Percentiles rank a stretch among this genome's conserved stretches.
Conservation (phyloP, 2,113 vertebrate genomes). For the Carassius gibelio region DNA sequence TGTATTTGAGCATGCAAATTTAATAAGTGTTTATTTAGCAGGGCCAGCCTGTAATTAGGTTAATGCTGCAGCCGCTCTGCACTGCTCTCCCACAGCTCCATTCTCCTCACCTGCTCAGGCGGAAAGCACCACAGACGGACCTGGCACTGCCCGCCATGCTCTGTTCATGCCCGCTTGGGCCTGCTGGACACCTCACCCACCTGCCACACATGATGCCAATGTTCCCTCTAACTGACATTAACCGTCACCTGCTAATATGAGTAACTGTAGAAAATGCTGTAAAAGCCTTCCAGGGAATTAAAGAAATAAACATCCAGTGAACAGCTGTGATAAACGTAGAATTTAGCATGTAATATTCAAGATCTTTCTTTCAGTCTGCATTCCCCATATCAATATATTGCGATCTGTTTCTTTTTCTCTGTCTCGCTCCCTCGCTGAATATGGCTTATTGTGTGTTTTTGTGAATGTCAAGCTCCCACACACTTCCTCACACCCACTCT, state of each 20-base stretch:
- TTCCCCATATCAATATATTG: conserved; percentile 5
- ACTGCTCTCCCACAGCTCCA: conserved; percentile 55
- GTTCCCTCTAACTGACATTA: conserved; percentile 45
- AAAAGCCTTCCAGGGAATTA: not conserved
- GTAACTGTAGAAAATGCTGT: not conserved
- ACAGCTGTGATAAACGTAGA: not conserved
- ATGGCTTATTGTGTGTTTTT: conserved; percentile 50
- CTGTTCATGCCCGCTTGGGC: conserved; percentile 31
- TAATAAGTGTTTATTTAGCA: conserved; percentile 63
- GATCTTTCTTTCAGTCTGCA: not conserved
- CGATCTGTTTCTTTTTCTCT: conserved; percentile 7
- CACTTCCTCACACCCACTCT: conserved; percentile 64
- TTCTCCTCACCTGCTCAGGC: conserved; percentile 61
- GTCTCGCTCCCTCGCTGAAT: conserved; percentile 25
- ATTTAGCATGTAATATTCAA: not conserved
- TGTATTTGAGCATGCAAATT: conserved; percentile 65
- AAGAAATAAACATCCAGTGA: not conserved
- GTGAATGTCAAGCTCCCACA: conserved; percentile 63
- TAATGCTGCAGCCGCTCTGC: conserved; percentile 56
- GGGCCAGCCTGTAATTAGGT: conserved; percentile 60
- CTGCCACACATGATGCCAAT: conserved; percentile 19
- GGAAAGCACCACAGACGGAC: conserved; percentile 55
- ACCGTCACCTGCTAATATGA: conserved; percentile 29
- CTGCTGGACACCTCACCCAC: conserved; percentile 33
- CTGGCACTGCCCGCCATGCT: conserved; percentile 35